A percentile compares a stretch with the other conserved stretches of the same genome.
Conservation (phyloP, 2,888 invertebrate genomes). For the Diaphora mendica region DNA sequence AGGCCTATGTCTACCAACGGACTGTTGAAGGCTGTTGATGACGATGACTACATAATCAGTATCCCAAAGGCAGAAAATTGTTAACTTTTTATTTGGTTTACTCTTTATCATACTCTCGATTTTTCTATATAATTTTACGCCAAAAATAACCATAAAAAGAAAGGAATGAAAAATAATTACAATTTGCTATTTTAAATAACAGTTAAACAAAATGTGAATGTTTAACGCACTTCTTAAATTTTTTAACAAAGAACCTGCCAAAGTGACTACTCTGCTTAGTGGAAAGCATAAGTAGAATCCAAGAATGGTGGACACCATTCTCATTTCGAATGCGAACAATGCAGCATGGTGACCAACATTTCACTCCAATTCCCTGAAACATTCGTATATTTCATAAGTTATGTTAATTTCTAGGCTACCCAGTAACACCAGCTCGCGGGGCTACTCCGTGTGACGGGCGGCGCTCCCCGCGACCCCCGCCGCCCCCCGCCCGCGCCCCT, state of each 20-base stretch:
- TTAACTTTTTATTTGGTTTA: not conserved
- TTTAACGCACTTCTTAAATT: not conserved
- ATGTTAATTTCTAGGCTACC: conserved; percentile 68
- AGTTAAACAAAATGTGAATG: not conserved
- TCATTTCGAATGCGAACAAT: too few relatives aligned
- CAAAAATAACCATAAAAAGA: not conserved
- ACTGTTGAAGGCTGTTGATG: too few relatives aligned
- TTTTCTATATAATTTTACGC: not conserved
- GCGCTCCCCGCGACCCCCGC: conserved; percentile 79
- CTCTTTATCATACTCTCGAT: not conserved
- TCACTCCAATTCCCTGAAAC: too few relatives aligned
- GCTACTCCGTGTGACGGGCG: conserved; percentile 71
- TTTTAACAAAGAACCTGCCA: too few relatives aligned
- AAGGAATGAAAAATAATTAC: not conserved
- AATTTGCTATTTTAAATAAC: not conserved
- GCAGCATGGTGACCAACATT: too few relatives aligned
- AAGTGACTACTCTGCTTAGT: too few relatives aligned
- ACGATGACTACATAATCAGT: too few relatives aligned
- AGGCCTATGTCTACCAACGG: too few relatives aligned
- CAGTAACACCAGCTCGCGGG: conserved; percentile 81
- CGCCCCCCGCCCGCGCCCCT: conserved; percentile 74
- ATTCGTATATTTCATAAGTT: not conserved
- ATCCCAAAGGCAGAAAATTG: not conserved
- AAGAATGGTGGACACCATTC: too few relatives aligned
- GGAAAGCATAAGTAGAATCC: too few relatives aligned